Conservation (phyloP, 2,888 invertebrate species). For the Tipula helvola region DNA sequence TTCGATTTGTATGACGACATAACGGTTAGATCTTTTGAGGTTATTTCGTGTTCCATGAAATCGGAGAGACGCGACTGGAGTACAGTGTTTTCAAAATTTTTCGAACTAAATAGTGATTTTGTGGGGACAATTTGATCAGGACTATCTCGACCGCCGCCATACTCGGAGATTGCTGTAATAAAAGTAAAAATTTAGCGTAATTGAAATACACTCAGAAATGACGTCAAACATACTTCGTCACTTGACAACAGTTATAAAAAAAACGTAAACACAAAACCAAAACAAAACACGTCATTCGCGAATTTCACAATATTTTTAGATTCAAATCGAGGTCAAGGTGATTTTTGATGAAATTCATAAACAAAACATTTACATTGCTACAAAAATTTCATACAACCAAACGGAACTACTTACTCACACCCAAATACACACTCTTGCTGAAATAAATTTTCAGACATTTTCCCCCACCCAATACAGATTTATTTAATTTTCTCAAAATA, state of each 20-base stretch:
- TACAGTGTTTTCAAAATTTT: not conserved
- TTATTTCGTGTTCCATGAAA: not conserved
- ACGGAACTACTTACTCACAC: not conserved
- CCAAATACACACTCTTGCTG: not conserved
- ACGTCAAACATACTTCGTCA: not conserved
- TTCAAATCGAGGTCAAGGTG: not conserved
- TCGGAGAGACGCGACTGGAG: not conserved
- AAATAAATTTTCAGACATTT: not conserved
- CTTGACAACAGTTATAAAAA: not conserved
- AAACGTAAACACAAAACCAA: not conserved
- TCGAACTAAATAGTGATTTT: slow-evolving; percentile 10
- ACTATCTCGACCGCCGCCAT: slow-evolving; percentile 18
- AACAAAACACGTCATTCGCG: not conserved
- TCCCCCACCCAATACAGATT: not conserved
- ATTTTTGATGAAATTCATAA: not conserved
- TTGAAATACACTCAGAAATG: not conserved
- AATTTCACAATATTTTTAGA: not conserved
- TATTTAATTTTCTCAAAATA: not conserved
- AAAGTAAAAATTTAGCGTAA: not conserved
- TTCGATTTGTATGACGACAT: not conserved
- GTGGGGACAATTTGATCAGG: slow-evolving; percentile 21
- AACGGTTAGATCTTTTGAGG: not conserved
- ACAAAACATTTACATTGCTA: not conserved
- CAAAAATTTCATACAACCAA: not conserved
- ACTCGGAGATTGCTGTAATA: slow-evolving; percentile 13